These are phyloP conservation scores for Nomada ferruginata DNA, from an alignment of 2,888 invertebrate genomes.

Conservation along the genomic window DNA sequence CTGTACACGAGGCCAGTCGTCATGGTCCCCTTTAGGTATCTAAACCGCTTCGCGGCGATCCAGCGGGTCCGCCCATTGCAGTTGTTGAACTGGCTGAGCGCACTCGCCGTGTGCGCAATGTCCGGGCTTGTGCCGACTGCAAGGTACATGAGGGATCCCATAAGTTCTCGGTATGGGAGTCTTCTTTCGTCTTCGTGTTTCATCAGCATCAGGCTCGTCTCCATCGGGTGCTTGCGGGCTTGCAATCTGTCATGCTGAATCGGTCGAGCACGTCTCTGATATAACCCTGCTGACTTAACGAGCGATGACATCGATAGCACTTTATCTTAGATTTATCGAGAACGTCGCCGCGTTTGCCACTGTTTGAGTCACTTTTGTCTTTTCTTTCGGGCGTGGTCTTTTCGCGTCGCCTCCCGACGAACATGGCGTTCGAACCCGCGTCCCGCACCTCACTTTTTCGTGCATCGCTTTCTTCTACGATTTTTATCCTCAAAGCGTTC, in stretches of 20 bases:
- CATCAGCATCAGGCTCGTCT: too few relatives aligned
- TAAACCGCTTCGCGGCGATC: neutral
- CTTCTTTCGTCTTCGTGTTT: neutral
- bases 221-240: too few relatives aligned
- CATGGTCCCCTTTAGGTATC: constrained; percentile 8
- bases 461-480: neutral
- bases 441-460: neutral
- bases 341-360: too few relatives aligned
- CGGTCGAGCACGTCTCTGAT: neutral
- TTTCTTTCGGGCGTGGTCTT: neutral
- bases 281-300: neutral
- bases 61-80: neutral
- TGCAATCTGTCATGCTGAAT: neutral
- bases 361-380: neutral
- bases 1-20: too few relatives aligned
- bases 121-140: neutral
- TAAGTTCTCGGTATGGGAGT: neutral
- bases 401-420: neutral
- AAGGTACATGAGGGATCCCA: constrained; percentile 8
- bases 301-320: neutral
- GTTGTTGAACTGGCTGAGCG: neutral
- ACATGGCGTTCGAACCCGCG: neutral
- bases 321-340: neutral
- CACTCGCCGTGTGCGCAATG: constrained; percentile 10
- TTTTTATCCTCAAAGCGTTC: neutral